Evolutionary conservation across 2,113 vertebrate genomes (phyloP).

Genomic region (Notothenia rossii): DNA sequence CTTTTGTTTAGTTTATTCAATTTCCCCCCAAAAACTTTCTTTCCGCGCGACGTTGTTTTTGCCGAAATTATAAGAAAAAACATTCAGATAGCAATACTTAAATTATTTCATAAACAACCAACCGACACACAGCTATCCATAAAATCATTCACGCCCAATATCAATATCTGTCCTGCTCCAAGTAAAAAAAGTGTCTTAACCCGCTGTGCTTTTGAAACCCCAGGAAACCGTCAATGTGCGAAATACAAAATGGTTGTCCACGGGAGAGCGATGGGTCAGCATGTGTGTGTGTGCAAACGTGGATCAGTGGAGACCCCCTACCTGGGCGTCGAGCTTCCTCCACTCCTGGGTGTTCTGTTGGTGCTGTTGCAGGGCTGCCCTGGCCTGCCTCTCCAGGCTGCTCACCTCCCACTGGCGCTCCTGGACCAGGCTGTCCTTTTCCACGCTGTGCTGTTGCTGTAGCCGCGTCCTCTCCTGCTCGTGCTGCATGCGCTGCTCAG

Average conservation of each 20-base stretch:
- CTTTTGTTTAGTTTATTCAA: not conserved
- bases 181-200: slow-evolving; percentile 50
- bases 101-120: not conserved
- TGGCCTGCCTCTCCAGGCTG: slow-evolving; percentile 90
- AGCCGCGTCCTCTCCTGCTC: slow-evolving; percentile 98
- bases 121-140: not conserved
- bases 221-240: slow-evolving; percentile 61
- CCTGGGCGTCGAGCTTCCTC: slow-evolving; percentile 93
- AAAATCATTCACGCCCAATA: not conserved
- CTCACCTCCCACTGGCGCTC: slow-evolving; percentile 92
- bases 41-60: not conserved
- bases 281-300: slow-evolving; percentile 38
- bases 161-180: slow-evolving; percentile 35
- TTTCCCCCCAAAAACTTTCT: slow-evolving; percentile 7
- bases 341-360: slow-evolving; percentile 90
- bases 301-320: slow-evolving; percentile 85
- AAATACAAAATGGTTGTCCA: slow-evolving; percentile 75
- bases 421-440: slow-evolving; percentile 95
- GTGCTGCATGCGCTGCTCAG: slow-evolving; percentile 96
- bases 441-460: slow-evolving; percentile 93
- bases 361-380: slow-evolving; percentile 90
- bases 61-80: not conserved
- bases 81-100: not conserved
- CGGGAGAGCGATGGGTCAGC: slow-evolving; percentile 64
- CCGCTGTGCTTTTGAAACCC: slow-evolving; percentile 74